phyloP scores from a whole-genome alignment of 2,797 vertebrate genomes.

The Halcyon leucocephala region DNA sequence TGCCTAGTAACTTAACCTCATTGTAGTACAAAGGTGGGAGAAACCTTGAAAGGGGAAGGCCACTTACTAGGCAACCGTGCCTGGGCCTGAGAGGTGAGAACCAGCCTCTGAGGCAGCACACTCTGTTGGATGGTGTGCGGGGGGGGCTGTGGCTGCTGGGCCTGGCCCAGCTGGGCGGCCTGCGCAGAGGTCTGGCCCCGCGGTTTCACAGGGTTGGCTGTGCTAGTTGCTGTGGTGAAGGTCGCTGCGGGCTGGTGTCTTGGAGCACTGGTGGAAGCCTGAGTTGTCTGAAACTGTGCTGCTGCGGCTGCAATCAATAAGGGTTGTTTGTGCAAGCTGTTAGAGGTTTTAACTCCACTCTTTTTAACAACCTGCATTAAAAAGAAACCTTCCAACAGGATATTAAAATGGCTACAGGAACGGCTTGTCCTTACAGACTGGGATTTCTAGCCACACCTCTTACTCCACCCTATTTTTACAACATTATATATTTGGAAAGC shows the following conservation, averaged over 20 bases:
- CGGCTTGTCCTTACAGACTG: slow-evolving; percentile 22
- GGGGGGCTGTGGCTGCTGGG: slow-evolving; percentile 87
- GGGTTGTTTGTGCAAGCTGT: slow-evolving; percentile 82
- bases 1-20: slow-evolving; percentile 73
- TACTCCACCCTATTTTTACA: slow-evolving; percentile 30
- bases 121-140: slow-evolving; percentile 90
- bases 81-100: slow-evolving; percentile 98
- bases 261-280: slow-evolving; percentile 84
- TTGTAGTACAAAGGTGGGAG: slow-evolving; percentile 80
- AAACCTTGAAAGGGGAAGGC: slow-evolving; percentile 81
- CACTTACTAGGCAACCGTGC: slow-evolving; percentile 99
- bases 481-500: slow-evolving; percentile 45
- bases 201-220: slow-evolving; percentile 81
- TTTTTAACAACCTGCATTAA: slow-evolving; percentile 71
- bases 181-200: slow-evolving; percentile 84
- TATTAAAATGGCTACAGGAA: slow-evolving; percentile 67
- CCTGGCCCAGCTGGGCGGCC: slow-evolving; percentile 82
- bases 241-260: slow-evolving; percentile 85
- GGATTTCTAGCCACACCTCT: slow-evolving; percentile 43
- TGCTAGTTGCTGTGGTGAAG: slow-evolving; percentile 82
- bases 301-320: slow-evolving; percentile 90
- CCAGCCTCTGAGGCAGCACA: slow-evolving; percentile 94
- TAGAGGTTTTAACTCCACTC: slow-evolving; percentile 66
- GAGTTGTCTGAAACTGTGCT: slow-evolving; percentile 87
- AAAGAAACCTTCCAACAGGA: slow-evolving; percentile 72